Evolutionary conservation across 2,888 invertebrate species (phyloP).

Genomic region (Sinotaia quadrata): DNA sequence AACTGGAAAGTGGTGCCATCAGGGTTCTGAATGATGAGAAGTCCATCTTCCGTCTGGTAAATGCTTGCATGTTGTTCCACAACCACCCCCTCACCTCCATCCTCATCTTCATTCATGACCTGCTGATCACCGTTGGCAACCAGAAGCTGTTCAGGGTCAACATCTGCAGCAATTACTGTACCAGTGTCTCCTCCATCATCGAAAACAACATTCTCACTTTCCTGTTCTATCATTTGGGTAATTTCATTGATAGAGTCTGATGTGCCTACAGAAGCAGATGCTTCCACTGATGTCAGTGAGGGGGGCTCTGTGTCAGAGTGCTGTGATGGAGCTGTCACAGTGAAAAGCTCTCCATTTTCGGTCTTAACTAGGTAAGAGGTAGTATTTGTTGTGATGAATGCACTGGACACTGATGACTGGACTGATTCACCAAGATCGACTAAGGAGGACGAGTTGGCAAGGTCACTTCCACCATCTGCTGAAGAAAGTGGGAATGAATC

Average conservation of each 20-base stretch:
- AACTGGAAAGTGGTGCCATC: slow-evolving; percentile 68
- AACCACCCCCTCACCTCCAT: slow-evolving; percentile 32
- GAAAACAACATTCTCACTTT: background rate
- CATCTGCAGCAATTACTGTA: background rate
- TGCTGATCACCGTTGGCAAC: background rate
- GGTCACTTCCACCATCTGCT: background rate
- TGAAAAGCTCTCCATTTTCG: slow-evolving; percentile 22
- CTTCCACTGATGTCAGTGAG: background rate
- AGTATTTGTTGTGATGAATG: background rate
- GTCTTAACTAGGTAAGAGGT: slow-evolving; percentile 10
- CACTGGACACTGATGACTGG: background rate
- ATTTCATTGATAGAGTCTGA: background rate
- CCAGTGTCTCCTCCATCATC: background rate
- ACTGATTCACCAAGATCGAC: background rate
- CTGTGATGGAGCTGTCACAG: background rate
- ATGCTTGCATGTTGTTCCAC: slow-evolving; percentile 50
- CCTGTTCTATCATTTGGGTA: background rate
- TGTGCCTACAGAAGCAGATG: background rate
- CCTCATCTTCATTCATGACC: slow-evolving; percentile 23
- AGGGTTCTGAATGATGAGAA: slow-evolving; percentile 65
- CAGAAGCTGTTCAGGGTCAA: slow-evolving; percentile 16
- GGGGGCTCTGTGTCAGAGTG: background rate
- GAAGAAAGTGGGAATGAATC: background rate
- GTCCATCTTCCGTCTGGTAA: slow-evolving; percentile 66
- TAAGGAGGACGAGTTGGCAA: background rate